Evolutionary conservation across 2,113 vertebrate species (phyloP).

Genomic region (Isichthys henryi): DNA sequence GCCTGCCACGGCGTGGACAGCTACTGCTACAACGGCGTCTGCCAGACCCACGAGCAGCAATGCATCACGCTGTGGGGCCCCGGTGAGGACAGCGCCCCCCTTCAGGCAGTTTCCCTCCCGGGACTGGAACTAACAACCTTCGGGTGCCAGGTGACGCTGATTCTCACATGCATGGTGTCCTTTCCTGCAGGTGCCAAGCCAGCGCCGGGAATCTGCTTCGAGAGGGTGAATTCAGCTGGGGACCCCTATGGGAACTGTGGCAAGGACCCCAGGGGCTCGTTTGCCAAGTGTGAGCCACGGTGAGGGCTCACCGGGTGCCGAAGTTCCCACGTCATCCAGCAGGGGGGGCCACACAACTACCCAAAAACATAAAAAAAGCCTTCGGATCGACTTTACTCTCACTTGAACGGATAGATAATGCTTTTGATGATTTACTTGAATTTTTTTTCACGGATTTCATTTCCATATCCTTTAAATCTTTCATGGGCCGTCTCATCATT

Average conservation of each 20-base stretch:
- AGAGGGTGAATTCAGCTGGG: constrained; percentile 92
- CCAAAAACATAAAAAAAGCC: background rate
- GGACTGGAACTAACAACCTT: background rate
- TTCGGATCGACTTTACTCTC: background rate
- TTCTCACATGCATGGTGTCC: background rate
- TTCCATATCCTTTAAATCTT: background rate
- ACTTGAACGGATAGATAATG: too few species aligned
- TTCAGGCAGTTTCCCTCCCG: background rate
- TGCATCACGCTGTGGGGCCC: constrained; percentile 92
- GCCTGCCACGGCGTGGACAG: constrained; percentile 76
- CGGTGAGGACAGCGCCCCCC: constrained; percentile 56
- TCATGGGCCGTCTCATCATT: background rate
- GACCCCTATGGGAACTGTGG: constrained; percentile 98
- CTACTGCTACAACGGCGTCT: constrained; percentile 95
- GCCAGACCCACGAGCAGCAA: constrained; percentile 95
- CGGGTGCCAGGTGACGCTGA: background rate
- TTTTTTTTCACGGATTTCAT: background rate
- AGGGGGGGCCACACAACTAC: background rate
- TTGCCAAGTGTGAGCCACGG: constrained; percentile 84
- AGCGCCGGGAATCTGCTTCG: constrained; percentile 92
- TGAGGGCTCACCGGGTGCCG: constrained; percentile 37
- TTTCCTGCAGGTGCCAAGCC: constrained; percentile 66
- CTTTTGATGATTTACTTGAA: background rate
- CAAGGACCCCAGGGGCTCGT: constrained; percentile 84
- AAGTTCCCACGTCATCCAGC: background rate